Evolutionary conservation across 2,113 vertebrate species (phyloP).

Genomic region (Lamprotornis superbus): DNA sequence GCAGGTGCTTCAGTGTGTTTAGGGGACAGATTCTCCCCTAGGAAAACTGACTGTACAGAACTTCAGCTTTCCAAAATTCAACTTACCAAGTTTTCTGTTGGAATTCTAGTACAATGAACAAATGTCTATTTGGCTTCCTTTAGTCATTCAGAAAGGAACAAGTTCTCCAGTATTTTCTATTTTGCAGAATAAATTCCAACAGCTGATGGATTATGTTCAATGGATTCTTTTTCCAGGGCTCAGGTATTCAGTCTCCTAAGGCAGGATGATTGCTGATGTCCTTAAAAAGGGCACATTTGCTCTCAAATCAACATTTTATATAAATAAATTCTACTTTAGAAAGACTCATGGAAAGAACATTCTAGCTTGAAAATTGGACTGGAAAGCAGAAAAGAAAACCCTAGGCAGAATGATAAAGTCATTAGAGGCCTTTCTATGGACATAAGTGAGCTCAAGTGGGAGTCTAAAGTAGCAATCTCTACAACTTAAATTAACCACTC

Average conservation of each 20-base stretch:
- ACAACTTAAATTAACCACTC: slow-evolving; percentile 2
- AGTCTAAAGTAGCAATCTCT: background rate
- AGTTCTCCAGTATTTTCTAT: background rate
- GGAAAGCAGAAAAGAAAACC: background rate
- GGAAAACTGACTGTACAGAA: background rate
- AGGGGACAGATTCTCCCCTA: background rate
- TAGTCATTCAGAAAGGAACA: background rate
- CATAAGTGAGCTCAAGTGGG: background rate
- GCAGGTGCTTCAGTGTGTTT: background rate
- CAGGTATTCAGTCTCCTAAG: background rate
- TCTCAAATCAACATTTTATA: background rate
- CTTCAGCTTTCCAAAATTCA: background rate
- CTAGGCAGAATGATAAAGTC: background rate
- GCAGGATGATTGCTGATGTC: background rate
- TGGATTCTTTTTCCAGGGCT: background rate
- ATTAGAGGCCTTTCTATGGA: background rate
- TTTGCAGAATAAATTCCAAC: background rate
- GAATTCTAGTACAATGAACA: background rate
- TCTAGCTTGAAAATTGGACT: background rate
- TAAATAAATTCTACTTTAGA: background rate
- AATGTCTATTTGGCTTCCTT: background rate
- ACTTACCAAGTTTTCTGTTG: background rate
- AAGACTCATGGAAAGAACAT: background rate
- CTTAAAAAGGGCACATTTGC: background rate
- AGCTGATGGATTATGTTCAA: background rate